These are phyloP conservation scores for Diabrotica balteata DNA, from an alignment of 2,888 invertebrate species.

Conservation along the genomic window DNA sequence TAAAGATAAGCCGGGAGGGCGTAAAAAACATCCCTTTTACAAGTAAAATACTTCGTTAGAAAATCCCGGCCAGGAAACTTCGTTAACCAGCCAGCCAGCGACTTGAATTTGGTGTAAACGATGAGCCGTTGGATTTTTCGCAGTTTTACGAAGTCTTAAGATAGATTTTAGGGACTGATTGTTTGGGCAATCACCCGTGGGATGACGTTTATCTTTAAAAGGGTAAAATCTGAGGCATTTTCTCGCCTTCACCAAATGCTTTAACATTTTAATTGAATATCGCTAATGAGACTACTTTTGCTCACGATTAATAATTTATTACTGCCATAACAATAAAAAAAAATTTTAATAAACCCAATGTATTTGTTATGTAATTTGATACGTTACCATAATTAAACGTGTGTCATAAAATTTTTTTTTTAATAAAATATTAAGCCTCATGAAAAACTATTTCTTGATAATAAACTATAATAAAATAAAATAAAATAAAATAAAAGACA, in stretches of 20 bases:
- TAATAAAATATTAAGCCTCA: too few relatives aligned
- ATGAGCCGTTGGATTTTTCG: slow-evolving; percentile 52
- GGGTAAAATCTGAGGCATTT: slow-evolving; percentile 56
- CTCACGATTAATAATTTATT: neutral
- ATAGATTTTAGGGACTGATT: slow-evolving; percentile 54
- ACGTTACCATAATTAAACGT: too few relatives aligned
- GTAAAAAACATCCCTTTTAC: slow-evolving; percentile 59
- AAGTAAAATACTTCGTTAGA: slow-evolving; percentile 58
- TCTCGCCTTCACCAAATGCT: slow-evolving; percentile 52
- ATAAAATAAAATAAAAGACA: too few relatives aligned
- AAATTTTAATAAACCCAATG: too few relatives aligned
- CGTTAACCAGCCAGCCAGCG: slow-evolving; percentile 46
- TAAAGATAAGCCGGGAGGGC: slow-evolving; percentile 60
- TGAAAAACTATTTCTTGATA: too few relatives aligned
- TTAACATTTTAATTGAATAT: slow-evolving; percentile 59
- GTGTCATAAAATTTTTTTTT: too few relatives aligned
- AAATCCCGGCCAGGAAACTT: slow-evolving; percentile 54
- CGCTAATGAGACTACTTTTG: slow-evolving; percentile 51
- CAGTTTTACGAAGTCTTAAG: slow-evolving; percentile 44
- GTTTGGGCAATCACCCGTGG: slow-evolving; percentile 57
- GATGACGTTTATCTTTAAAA: slow-evolving; percentile 61
- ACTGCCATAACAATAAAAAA: too few relatives aligned
- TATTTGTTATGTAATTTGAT: too few relatives aligned
- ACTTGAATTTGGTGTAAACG: slow-evolving; percentile 53
- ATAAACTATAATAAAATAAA: too few relatives aligned